Conservation (phyloP, 2,888 invertebrate genomes). For the Scaptodrosophila latifasciaeformis region DNA sequence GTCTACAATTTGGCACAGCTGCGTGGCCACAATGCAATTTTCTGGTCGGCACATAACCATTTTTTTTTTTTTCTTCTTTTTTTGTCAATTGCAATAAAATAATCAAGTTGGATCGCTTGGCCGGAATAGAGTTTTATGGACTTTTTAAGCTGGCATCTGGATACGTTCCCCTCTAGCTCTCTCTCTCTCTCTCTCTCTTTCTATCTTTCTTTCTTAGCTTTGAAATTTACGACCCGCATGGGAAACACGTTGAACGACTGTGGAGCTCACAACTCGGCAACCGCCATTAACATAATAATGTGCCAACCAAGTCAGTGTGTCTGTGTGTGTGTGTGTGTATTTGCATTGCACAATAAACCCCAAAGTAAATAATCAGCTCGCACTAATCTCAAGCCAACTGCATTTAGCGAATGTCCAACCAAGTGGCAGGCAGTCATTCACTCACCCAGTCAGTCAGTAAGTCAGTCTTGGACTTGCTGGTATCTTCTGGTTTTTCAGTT, state of each 20-base stretch:
- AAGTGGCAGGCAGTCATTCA: neutral
- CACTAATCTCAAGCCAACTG: conserved; percentile 60
- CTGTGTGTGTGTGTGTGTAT: conserved; percentile 6
- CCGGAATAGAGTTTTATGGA: neutral
- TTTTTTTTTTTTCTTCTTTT: conserved; percentile 31
- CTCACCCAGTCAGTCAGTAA: conserved; percentile 11
- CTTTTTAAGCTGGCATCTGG: too few species aligned
- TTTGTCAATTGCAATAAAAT: conserved; percentile 69
- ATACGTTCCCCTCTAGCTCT: too few species aligned
- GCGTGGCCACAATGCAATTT: conserved; percentile 49
- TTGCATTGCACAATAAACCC: conserved; percentile 41
- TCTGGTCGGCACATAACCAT: conserved; percentile 31
- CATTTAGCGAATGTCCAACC: conserved; percentile 43
- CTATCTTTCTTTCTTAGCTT: conserved; percentile 5
- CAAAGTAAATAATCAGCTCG: conserved; percentile 64
- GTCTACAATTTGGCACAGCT: conserved; percentile 43
- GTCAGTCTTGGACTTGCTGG: conserved; percentile 18
- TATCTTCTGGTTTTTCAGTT: conserved; percentile 18
- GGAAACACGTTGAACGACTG: conserved; percentile 51
- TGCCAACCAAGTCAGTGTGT: conserved; percentile 17
- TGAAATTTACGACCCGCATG: conserved; percentile 63
- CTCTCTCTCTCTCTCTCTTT: conserved; percentile 11
- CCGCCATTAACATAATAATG: conserved; percentile 61
- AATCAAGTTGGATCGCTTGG: conserved; percentile 58
- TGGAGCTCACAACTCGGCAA: conserved; percentile 15